These are phyloP conservation scores for Oasisia sp. DNA, from an alignment of 2,888 invertebrate species.

Conservation along the genomic window DNA sequence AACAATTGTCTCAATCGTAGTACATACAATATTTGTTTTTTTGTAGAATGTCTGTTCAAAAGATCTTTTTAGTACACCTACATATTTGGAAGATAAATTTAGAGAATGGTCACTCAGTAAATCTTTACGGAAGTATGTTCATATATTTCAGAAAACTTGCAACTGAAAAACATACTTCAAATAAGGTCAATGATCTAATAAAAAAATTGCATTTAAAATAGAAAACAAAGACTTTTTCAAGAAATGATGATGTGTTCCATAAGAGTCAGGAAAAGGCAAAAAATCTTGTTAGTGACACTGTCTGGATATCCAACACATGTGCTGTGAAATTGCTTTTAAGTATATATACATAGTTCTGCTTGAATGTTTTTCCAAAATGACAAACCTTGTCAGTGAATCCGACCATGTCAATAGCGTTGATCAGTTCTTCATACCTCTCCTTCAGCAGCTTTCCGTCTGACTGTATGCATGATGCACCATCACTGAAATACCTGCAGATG, in stretches of 20 bases:
- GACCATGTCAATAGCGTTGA: constrained; percentile 61
- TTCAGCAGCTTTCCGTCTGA: constrained; percentile 30
- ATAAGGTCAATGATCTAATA: not conserved
- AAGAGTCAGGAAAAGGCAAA: no score
- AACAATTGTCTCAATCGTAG: no score
- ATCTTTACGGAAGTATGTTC: no score
- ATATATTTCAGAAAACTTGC: no score
- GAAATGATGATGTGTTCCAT: no score
- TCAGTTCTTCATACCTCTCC: constrained; percentile 52
- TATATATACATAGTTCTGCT: not conserved
- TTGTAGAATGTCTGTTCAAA: no score
- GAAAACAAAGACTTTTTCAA: no score
- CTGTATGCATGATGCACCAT: not conserved
- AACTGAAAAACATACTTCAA: no score
- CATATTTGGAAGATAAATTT: no score
- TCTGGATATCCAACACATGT: not conserved
- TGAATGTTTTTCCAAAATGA: not conserved
- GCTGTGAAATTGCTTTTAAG: not conserved
- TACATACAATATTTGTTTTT: no score
- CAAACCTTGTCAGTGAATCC: constrained; percentile 61
- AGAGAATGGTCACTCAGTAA: no score
- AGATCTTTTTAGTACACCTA: no score
- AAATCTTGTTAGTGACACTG: not conserved
- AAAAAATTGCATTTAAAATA: not conserved
- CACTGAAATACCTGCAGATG: not conserved